A percentile compares a stretch with the other conserved stretches of the same genome.
Conservation (phyloP, 2,113 vertebrate genomes). For the Helogale parvula region DNA sequence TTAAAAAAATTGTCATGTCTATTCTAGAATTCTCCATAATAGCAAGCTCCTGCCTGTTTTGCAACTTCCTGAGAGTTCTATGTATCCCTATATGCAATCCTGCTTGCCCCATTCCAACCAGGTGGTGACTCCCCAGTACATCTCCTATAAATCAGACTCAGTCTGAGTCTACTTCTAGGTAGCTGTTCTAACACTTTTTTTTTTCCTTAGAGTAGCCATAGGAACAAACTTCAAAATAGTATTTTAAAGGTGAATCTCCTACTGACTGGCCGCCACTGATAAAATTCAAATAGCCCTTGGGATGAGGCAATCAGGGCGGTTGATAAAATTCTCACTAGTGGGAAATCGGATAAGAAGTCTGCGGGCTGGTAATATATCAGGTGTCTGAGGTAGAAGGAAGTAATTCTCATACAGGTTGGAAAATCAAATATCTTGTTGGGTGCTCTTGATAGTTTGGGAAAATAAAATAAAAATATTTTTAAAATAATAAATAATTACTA, state of each 20-base stretch:
- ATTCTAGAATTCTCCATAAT: not conserved
- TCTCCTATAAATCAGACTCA: too few species aligned
- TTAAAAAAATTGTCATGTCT: not conserved
- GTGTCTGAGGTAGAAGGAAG: fast-evolving
- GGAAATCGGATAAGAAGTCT: not conserved
- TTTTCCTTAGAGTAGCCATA: not conserved
- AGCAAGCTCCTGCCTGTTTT: fast-evolving
- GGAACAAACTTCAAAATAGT: not conserved
- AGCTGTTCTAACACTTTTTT: not conserved
- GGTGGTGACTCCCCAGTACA: fast-evolving
- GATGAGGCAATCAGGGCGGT: fast-evolving
- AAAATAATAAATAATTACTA: not conserved
- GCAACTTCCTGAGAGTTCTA: fast-evolving
- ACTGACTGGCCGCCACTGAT: fast-evolving
- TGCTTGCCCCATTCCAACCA: not conserved
- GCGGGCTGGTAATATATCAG: not conserved
- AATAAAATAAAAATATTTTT: too few species aligned
- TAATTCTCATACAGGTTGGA: not conserved
- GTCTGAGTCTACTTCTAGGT: not conserved
- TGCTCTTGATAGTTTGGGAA: not conserved
- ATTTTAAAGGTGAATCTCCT: not conserved
- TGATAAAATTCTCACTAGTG: too few species aligned
- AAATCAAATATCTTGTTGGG: not conserved
- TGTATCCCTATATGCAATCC: fast-evolving
- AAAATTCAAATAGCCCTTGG: too few species aligned